Evolutionary conservation across 2,113 vertebrate genomes (phyloP).

Genomic region (Neotragus pygmaeus): DNA sequence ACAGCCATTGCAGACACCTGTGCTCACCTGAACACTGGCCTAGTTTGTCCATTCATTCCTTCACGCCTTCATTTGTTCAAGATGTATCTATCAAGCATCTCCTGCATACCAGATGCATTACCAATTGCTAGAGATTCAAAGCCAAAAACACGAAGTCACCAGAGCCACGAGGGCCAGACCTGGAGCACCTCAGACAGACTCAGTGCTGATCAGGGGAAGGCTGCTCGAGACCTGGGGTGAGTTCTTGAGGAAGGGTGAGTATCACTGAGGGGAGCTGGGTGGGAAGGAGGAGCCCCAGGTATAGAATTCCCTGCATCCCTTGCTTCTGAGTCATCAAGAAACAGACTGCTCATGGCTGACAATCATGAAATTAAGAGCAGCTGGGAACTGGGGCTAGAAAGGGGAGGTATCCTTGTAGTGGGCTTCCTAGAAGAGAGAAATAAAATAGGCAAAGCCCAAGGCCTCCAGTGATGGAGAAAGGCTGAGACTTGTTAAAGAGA

Average conservation of each 20-base stretch:
- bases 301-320: not conserved
- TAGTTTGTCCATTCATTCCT: not conserved
- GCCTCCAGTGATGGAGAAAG: not conserved
- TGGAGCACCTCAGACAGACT: not conserved
- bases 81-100: not conserved
- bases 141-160: not conserved
- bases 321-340: not conserved
- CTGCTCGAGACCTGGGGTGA: not conserved
- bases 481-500: not conserved
- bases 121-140: not conserved
- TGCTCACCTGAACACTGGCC: not conserved
- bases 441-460: not conserved
- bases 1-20: rapidly evolving
- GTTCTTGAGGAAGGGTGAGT: not conserved
- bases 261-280: not conserved
- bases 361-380: slow-evolving; percentile 27
- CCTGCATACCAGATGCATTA: not conserved
- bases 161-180: not conserved
- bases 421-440: not conserved
- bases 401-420: not conserved
- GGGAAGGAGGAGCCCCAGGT: not conserved
- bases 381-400: not conserved
- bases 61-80: not conserved
- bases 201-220: not conserved
- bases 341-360: not conserved